phyloP scores from a whole-genome alignment of 2,797 vertebrate species.

The Natrix natrix region DNA sequence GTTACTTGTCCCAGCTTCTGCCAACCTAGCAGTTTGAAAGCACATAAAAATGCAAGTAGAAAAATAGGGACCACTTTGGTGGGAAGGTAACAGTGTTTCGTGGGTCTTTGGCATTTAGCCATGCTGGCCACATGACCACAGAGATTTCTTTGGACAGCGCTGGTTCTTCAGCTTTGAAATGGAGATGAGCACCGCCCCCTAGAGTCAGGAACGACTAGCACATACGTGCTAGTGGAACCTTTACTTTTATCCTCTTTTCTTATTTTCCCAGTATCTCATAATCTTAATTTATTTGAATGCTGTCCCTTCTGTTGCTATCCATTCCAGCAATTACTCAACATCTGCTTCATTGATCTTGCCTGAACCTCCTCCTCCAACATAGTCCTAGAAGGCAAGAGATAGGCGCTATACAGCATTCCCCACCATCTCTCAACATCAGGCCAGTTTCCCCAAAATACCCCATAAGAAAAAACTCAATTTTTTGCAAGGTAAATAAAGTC shows the following conservation, averaged over 20 bases:
- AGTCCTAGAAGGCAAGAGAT: not conserved
- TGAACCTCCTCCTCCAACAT: not conserved
- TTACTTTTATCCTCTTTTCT: not conserved
- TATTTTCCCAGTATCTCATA: not conserved
- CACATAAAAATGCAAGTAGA: too few relatives aligned
- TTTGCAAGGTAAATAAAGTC: not conserved
- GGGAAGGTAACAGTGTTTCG: too few relatives aligned
- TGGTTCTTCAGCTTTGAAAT: too few relatives aligned
- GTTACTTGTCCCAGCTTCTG: too few relatives aligned
- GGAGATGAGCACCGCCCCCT: too few relatives aligned
- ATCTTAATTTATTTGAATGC: not conserved
- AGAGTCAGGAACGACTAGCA: too few relatives aligned
- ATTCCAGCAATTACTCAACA: not conserved
- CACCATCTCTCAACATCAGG: not conserved
- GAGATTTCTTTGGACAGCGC: too few relatives aligned
- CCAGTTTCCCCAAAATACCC: not conserved
- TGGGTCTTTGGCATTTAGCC: too few relatives aligned
- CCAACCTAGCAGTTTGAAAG: too few relatives aligned
- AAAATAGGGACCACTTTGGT: too few relatives aligned
- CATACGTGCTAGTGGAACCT: too few relatives aligned
- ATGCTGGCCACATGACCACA: too few relatives aligned
- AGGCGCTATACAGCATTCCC: not conserved
- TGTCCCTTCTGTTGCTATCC: not conserved
- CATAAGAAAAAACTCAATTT: not conserved
- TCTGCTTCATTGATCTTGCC: not conserved